A percentile compares a stretch with the other conserved stretches of the same genome.
These are phyloP conservation scores for Melospiza georgiana DNA, from an alignment of 2,113 vertebrate species.

Conservation along the genomic window DNA sequence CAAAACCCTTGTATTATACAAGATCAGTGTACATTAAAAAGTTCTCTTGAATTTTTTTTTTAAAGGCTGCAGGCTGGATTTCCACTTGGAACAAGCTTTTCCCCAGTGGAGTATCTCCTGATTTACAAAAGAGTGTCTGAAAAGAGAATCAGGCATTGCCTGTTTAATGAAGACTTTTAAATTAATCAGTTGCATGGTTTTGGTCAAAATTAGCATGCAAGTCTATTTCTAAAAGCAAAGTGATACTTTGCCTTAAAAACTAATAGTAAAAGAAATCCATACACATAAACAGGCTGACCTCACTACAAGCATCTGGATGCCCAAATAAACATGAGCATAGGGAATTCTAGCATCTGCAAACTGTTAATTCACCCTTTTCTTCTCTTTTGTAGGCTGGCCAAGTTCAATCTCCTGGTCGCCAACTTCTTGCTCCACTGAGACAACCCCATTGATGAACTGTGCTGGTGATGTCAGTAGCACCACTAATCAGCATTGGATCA, in stretches of 20 bases:
- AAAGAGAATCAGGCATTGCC: constrained; percentile 17
- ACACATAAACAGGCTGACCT: constrained; percentile 7
- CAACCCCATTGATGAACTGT: constrained; percentile 30
- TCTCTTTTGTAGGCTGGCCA: constrained; percentile 61
- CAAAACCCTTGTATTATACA: neutral
- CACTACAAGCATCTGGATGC: constrained; percentile 52
- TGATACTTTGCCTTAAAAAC: constrained; percentile 15
- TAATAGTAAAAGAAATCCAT: neutral
- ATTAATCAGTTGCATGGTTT: constrained; percentile 11
- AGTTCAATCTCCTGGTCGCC: constrained; percentile 52
- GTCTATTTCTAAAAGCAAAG: constrained; percentile 48
- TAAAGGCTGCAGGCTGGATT: constrained; percentile 9
- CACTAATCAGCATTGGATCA: constrained; percentile 47
- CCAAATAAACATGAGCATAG: constrained; percentile 37
- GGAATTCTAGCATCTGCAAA: constrained; percentile 66
- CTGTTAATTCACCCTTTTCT: constrained; percentile 63
- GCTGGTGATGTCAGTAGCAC: constrained; percentile 60
- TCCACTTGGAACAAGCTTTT: constrained; percentile 22
- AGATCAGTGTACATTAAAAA: neutral
- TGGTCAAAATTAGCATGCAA: constrained; percentile 43
- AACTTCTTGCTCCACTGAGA: constrained; percentile 56
- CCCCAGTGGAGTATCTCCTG: neutral
- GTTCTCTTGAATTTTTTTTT: neutral
- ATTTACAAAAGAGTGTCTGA: constrained; percentile 27
- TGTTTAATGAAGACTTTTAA: constrained; percentile 31